phyloP scores from a whole-genome alignment of 2,797 vertebrate species.

The Chromobotia macracanthus region DNA sequence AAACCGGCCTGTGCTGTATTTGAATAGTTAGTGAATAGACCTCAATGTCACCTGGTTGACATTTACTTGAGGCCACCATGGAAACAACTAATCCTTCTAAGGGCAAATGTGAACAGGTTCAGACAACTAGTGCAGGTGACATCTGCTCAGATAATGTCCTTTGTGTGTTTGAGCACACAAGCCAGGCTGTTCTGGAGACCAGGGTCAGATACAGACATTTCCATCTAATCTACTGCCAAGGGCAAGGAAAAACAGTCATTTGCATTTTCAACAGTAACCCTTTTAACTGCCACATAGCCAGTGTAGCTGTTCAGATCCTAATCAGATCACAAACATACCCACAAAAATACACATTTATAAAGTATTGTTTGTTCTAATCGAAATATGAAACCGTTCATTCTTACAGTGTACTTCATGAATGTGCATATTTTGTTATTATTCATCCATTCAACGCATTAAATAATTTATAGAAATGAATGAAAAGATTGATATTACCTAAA shows the following conservation, averaged over 20 bases:
- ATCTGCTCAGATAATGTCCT: conserved; percentile 71
- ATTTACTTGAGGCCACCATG: conserved; percentile 66
- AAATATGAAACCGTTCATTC: too few relatives aligned
- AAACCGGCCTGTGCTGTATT: conserved; percentile 59
- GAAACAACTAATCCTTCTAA: conserved; percentile 78
- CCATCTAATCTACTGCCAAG: conserved; percentile 44
- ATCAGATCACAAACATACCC: not conserved
- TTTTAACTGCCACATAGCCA: conserved; percentile 64
- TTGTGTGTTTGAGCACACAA: conserved; percentile 34
- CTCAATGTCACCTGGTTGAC: conserved; percentile 33
- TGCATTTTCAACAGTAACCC: conserved; percentile 58
- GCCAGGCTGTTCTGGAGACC: conserved; percentile 42
- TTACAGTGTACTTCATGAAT: not conserved
- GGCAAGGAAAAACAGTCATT: conserved; percentile 49
- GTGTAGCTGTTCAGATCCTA: conserved; percentile 31
- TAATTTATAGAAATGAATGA: not conserved
- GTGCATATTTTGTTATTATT: too few relatives aligned
- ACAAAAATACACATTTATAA: not conserved
- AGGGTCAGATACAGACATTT: conserved; percentile 31
- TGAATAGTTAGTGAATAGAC: conserved; percentile 69
- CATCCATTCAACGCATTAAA: too few relatives aligned
- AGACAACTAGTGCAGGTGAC: conserved; percentile 66
- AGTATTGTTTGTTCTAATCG: too few relatives aligned
- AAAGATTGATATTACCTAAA: not conserved
- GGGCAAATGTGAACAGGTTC: conserved; percentile 70